Base-by-base conservation (phyloP, 2,888 invertebrate genomes). In the Petrolisthes manimaculis region DNA sequence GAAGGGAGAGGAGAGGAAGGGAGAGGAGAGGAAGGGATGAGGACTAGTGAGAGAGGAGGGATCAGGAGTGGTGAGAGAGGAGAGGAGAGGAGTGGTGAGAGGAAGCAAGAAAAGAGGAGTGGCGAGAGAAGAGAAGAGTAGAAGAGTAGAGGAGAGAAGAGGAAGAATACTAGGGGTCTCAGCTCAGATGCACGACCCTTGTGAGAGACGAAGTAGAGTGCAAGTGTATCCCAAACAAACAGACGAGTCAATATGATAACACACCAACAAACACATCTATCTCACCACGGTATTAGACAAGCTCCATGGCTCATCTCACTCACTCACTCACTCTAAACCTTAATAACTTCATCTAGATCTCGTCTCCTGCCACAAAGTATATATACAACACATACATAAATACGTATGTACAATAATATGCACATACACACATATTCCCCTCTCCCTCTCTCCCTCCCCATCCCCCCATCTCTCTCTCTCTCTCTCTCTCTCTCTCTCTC, bases 171-270 rank as follows among this genome's bases (percentile, higher is more conserved):
- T 12, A 9, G 51, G 21, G 78, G 6, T 78, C 37, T 18, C 78
- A 37, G 0, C 14, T 78, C 21, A 9, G 37, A 37, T 37, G 37
- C 37, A 37, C 37, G 37, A 53, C 77, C 78, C 67, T 84, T 80
- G n/a, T 77, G 81, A 55, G 37, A 54, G 67, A 83, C 81, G 61
- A 86, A 82, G 81, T 69, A 81, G 86, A 54, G 61, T 82, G 74
- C 77, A 86, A 86, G 86, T 82, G 86, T 82, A 75, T 75, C 53
- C 8, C 82, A 82, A 86, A 82, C 83, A 86, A 86, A 86, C 86
- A 86, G 21, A 82, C 51, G 56, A 83, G 82, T 78, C 51, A 86
- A 82, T 86, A 86, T 37, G 86, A 86, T 86, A 74, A 82, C 75
- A 83, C 12, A 77, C 75, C 51, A 86, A 86, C 82, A 82, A 82